Base-by-base conservation (phyloP, 2,113 vertebrate species). In the Opisthocomus hoazin region DNA sequence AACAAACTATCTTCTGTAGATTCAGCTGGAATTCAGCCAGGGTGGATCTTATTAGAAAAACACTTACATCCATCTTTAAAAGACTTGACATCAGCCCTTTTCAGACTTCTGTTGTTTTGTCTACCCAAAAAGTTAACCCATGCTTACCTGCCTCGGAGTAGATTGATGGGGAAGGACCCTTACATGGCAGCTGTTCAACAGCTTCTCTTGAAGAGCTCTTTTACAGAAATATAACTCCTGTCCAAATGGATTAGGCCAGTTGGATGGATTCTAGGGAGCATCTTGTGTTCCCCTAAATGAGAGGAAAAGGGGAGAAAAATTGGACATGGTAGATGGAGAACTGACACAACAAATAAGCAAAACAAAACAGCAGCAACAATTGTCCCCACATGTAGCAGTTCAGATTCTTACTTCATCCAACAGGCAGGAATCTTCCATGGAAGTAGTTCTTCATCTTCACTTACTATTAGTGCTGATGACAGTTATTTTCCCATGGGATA, bases 11-110 rank as follows among this genome's bases (percentile, higher is more conserved):
- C 85, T 96, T 90, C 73, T 91, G 39, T 79, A 71, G 86, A 84
- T 96, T 96, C 63, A 94, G 41, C 77, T 96, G 84, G 96, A 92
- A 95, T 93, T 88, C 74, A 93, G 69, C 71, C 88, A 70, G 46
- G 29, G 36, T 93, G 87, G 75, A 65, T 91, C 58, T 65, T 92
- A 46, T 70, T 95, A 92, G 64, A 63, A 90, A 94, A 94, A 88
- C 39, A 74, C 41, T 53, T 80, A 57, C 51, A 63, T 88, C 29
- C 37, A 56, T 89, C 90, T 95, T 91, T 73, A 80, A 80, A 80
- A 93, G 43, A 48, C 34, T 85, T 58, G 50, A 57, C 71, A 95
- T 90, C 63, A 94, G 29, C 73, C n/a, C 15, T 79, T 12, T 37
- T 51, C 56, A 56, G 18, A 17, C 4, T 29, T 78, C 36, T 14